These are phyloP conservation scores for Atherinomorus stipes DNA, from an alignment of 2,113 vertebrate genomes.

Conservation along the genomic window DNA sequence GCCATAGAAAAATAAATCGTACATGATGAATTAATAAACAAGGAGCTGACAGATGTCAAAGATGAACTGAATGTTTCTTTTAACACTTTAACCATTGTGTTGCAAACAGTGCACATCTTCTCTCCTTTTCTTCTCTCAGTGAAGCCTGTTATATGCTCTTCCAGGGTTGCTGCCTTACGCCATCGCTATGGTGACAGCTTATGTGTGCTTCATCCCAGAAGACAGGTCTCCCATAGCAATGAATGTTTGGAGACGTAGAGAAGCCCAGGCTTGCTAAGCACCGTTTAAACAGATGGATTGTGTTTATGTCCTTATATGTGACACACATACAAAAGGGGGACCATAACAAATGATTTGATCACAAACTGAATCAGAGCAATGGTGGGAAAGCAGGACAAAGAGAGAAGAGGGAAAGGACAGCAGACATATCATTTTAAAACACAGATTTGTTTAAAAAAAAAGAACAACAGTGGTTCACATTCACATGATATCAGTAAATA, in stretches of 20 bases:
- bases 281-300: not conserved
- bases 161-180: constrained; percentile 21
- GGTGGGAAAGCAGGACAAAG: not conserved
- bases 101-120: not conserved
- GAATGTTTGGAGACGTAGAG: constrained; percentile 23
- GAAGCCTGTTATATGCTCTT: not conserved
- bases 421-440: not conserved
- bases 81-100: not conserved
- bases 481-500: too few species aligned
- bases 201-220: constrained; percentile 53
- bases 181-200: constrained; percentile 59
- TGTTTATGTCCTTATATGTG: constrained; percentile 12
- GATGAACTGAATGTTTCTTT: too few species aligned
- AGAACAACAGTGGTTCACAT: too few species aligned
- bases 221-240: constrained; percentile 65
- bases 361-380: not conserved
- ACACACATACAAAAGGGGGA: not conserved
- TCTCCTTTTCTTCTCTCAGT: not conserved
- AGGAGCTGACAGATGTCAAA: too few species aligned
- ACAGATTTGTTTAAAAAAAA: not conserved
- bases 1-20: too few species aligned
- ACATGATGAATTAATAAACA: too few species aligned
- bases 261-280: not conserved
- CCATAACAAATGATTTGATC: not conserved
- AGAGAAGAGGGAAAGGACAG: not conserved